Conservation (phyloP, 2,113 vertebrate genomes). For the Ursus arctos region DNA sequence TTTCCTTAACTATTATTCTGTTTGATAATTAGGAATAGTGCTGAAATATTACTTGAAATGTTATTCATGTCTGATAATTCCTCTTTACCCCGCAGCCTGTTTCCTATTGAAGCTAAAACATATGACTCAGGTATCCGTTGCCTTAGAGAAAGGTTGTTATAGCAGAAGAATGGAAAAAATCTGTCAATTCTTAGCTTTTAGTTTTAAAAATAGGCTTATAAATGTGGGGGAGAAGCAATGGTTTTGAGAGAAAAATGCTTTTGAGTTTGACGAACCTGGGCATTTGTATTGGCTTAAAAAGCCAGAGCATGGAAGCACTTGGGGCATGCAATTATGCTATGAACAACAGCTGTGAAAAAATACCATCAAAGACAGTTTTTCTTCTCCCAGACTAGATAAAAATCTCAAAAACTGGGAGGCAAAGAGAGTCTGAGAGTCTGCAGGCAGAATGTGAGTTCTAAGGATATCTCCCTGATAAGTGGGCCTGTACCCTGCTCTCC, state of each 20-base stretch:
- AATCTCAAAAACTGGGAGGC: not conserved
- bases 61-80: not conserved
- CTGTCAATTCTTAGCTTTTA: slow-evolving; percentile 16
- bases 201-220: slow-evolving; percentile 21
- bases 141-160: not conserved
- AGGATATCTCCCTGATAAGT: not conserved
- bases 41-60: slow-evolving; percentile 40
- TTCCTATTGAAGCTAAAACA: not conserved
- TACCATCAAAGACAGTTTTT: not conserved
- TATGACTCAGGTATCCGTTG: not conserved
- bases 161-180: slow-evolving; percentile 32
- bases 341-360: not conserved
- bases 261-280: slow-evolving; percentile 14
- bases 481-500: not conserved
- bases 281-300: slow-evolving; percentile 15
- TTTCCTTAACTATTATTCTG: slow-evolving; percentile 18
- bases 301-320: not conserved
- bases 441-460: not conserved
- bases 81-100: not conserved
- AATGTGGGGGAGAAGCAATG: not conserved
- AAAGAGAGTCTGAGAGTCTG: not conserved
- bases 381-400: not conserved
- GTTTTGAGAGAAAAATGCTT: not conserved
- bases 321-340: not conserved
- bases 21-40: slow-evolving; percentile 41